phyloP scores from a whole-genome alignment of 2,888 invertebrate species.

The Rugalucina vietnamica region DNA sequence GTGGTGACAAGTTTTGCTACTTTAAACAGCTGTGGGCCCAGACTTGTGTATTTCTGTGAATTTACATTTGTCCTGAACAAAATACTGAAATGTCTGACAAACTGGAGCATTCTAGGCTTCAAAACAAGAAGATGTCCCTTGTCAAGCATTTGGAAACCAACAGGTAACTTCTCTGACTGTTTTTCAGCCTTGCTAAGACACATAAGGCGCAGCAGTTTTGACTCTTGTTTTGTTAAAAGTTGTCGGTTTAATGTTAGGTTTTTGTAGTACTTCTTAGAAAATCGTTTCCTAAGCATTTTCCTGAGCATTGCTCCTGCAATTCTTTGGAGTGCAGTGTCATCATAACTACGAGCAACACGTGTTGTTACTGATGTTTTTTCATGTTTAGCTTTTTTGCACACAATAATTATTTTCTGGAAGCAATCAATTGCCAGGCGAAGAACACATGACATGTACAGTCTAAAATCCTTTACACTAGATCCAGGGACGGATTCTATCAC shows the following conservation, averaged over 20 bases:
- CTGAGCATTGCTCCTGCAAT: too few relatives aligned
- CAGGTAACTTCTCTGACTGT: background rate
- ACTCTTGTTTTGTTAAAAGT: background rate
- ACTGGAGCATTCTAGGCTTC: background rate
- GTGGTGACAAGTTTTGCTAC: background rate
- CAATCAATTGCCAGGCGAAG: too few relatives aligned
- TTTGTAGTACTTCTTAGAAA: background rate
- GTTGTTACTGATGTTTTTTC: too few relatives aligned
- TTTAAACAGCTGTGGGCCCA: background rate
- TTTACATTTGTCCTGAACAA: background rate
- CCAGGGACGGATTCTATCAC: too few relatives aligned
- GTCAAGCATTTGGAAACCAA: background rate
- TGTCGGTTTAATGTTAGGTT: background rate
- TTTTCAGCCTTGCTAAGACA: background rate
- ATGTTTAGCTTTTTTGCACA: too few relatives aligned
- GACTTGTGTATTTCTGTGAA: background rate
- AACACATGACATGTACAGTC: too few relatives aligned
- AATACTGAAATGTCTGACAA: background rate
- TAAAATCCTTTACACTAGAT: too few relatives aligned
- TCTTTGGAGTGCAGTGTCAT: too few relatives aligned
- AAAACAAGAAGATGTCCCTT: background rate
- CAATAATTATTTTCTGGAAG: too few relatives aligned
- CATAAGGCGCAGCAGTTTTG: background rate
- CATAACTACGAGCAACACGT: too few relatives aligned
- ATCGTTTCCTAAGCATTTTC: too few relatives aligned